Percentiles rank a stretch among this genome's conserved stretches.
These are phyloP conservation scores for Paragorgia papillata DNA, from an alignment of 92 coral and sea anemone species.

Conservation along the genomic window DNA sequence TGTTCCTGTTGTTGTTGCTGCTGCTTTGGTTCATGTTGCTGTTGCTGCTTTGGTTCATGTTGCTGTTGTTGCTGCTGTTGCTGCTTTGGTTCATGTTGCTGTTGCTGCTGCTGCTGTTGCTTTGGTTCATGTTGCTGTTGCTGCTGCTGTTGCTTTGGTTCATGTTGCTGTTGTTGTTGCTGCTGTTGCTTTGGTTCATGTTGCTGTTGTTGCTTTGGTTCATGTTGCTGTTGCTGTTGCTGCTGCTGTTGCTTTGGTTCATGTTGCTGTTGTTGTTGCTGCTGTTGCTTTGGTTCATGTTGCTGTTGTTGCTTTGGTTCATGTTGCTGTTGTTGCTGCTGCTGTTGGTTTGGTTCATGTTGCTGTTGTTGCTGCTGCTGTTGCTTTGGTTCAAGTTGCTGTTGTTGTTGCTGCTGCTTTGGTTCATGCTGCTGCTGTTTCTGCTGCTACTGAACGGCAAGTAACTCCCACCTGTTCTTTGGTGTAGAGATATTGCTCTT, in stretches of 20 bases:
- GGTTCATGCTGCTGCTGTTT: background rate
- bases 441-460: slow-evolving; percentile 1
- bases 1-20: too few relatives aligned
- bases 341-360: background rate
- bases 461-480: slow-evolving; percentile 89
- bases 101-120: background rate
- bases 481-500: slow-evolving; percentile 84
- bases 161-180: too few relatives aligned
- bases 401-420: too few relatives aligned
- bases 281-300: background rate
- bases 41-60: background rate
- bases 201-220: background rate
- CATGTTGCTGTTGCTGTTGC: background rate
- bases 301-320: background rate
- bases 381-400: background rate
- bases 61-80: background rate
- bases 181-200: too few relatives aligned
- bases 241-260: background rate
- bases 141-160: too few relatives aligned
- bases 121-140: too few relatives aligned
- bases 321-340: background rate
- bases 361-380: too few relatives aligned
- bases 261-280: background rate
- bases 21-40: background rate
- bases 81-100: background rate